Evolutionary conservation across 2,797 vertebrate species (phyloP), one percentile per base, ranked within the genome.

Genomic region (Halcyon badia): DNA sequence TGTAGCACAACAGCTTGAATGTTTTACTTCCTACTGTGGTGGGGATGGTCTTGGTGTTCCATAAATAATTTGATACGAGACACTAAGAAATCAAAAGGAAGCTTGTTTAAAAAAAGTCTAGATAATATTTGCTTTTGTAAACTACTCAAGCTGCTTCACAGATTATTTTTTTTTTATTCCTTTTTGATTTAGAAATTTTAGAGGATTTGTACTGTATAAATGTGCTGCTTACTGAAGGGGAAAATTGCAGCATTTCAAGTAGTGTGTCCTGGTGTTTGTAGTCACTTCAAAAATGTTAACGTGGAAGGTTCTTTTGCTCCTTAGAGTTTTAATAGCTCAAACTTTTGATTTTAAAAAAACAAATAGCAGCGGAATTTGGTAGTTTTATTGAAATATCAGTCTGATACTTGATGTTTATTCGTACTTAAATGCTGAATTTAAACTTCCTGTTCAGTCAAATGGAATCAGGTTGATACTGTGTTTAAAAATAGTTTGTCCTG

Each of bases 401-500:
- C 33, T 87, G 76, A 33, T 87, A 16, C 7, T n/a, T 85, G 48
- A 30, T 86, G 52, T 68, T 94, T 80, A 42, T 86, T 94, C 6
- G 9, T 41, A 18, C 39, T 95, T 73, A 80, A 82, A 46, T 60
- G 24, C 57, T 85, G 65, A 68, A 64, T 71, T 85, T 77, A 61
- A 85, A 54, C 51, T 87, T 90, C 57, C 25, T 64, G 5, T 58
- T 94, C 37, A 28, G 39, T 73, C 51, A 57, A 20, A 49, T 56
- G 33, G 5, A 31, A 54, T 52, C 42, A 41, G 10, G 20, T 84
- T 90, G 56, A 42, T 49, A 61, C 7, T 6, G 35, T 62, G 30
- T 70, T 93, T 96, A 62, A 95, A 96, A 79, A 62, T 56, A 82
- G 70, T 28, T 90, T 83, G 46, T 75, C 41, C 69, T 79, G 62